A percentile compares a stretch with the other conserved stretches of the same genome.
Conservation (phyloP, 2,113 vertebrate genomes). For the Geococcyx californianus region DNA sequence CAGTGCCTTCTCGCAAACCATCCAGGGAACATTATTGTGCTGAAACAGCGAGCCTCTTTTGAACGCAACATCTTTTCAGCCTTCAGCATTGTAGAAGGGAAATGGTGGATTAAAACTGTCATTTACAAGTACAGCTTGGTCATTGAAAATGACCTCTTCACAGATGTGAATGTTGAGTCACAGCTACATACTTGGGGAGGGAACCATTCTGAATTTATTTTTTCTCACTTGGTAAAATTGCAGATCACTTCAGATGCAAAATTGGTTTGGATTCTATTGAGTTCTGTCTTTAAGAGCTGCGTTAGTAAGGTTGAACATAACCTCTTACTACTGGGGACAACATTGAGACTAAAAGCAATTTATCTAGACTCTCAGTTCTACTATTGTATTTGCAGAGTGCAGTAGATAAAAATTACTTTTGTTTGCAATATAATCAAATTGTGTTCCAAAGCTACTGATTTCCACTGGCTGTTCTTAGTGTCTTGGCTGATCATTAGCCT, state of each 20-base stretch:
- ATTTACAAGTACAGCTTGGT: background rate
- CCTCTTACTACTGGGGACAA: background rate
- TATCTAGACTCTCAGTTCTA: conserved; percentile 33
- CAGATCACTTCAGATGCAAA: background rate
- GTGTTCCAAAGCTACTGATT: background rate
- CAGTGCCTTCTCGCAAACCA: background rate
- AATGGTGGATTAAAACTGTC: background rate
- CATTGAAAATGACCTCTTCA: background rate
- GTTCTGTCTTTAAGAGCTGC: background rate
- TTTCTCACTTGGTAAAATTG: background rate
- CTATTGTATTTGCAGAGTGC: conserved; percentile 32
- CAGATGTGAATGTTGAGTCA: background rate
- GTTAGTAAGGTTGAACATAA: background rate
- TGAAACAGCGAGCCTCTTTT: background rate
- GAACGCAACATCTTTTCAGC: background rate
- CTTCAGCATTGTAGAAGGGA: background rate
- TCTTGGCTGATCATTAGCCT: background rate
- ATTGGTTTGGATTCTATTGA: background rate
- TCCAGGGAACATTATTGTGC: background rate
- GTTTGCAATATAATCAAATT: conserved; percentile 42
- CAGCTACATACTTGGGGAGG: background rate
- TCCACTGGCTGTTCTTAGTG: background rate
- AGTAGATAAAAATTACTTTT: conserved; percentile 42
- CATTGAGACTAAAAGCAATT: conserved; percentile 7
- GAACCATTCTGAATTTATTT: background rate